Evolutionary conservation across 1,140 invertebrate genomes (phyloP), one percentile per base, ranked within the genome.

Genomic region (Nasonia longicornis): DNA sequence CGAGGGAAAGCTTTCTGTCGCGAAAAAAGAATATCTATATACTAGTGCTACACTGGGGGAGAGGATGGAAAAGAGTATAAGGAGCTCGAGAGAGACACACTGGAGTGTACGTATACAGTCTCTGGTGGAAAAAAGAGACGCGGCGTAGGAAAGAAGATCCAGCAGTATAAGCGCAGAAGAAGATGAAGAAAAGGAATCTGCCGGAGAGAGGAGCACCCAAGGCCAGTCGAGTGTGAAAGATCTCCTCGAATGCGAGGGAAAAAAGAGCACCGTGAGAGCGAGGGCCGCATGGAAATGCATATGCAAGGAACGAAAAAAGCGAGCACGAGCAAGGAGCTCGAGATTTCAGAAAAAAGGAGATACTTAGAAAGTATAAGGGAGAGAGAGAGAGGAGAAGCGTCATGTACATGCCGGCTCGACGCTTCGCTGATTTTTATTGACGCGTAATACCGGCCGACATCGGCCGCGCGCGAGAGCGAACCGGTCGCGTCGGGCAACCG

Each of bases 351-450:
- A 83, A 84, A 84, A 82, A 52, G 77, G 80, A 81, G 79, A 45
- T 67, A 77, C 75, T 67, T 66, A 67, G 38, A 77, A 67, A 67
- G 64, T 22, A 48, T n/a, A 35, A 35, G 31, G 4, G 31, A 35
- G 31, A 35, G 31, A 1, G 26, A 26, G 7, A 72, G 71, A 52
- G 63, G 14, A 79, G 84, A 84, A 81, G 82, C 84, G 83, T 84
- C 66, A 74, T 74, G 77, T 82, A 85, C 82, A 71, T 45, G 67
- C 75, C 69, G 75, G 80, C 69, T 71, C 29, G 70, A 79, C 69
- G 86, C 84, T 84, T 80, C 83, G 84, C 73, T 85, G 86, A 87
- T 86, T 87, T 87, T 87, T 87, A 87, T 87, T 86, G 84, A 86
- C 83, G 85, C 80, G 85, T 85, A 85, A 87, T 85, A 84, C 84